phyloP scores from a whole-genome alignment of 2,113 vertebrate species.

The Chaenogobius annularis region DNA sequence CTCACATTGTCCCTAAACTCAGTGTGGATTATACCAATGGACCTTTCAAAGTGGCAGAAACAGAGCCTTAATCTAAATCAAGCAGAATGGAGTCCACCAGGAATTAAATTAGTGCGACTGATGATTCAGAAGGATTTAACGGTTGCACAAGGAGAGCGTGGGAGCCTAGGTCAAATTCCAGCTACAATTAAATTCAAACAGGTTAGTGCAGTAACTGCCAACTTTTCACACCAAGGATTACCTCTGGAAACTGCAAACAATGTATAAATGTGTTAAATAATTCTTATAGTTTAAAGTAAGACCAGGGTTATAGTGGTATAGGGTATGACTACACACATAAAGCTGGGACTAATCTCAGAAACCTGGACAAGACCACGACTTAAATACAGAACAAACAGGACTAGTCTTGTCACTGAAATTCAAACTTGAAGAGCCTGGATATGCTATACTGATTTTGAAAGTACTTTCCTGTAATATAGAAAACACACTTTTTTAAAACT shows the following conservation, averaged over 20 bases:
- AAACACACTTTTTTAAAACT: no score
- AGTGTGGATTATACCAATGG: constrained; percentile 48
- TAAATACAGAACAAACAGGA: no score
- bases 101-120: constrained; percentile 44
- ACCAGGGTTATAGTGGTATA: no score
- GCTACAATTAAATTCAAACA: background rate
- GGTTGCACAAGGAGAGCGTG: background rate
- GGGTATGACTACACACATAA: background rate
- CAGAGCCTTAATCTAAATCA: constrained; percentile 43
- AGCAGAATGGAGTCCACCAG: constrained; percentile 26
- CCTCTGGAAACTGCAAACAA: background rate
- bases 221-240: background rate
- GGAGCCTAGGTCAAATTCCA: constrained; percentile 12
- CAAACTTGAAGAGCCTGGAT: no score
- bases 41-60: constrained; percentile 50
- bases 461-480: no score
- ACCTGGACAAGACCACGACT: background rate
- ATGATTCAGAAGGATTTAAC: constrained; percentile 32
- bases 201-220: background rate
- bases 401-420: no score
- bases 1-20: constrained; percentile 50
- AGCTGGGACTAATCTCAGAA: background rate
- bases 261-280: no score
- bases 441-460: no score
- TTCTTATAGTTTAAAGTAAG: no score